A percentile compares a stretch with the other conserved stretches of the same genome.
Evolutionary conservation across 1,140 invertebrate genomes (phyloP).

Genomic region (Oscheius sp.): DNA sequence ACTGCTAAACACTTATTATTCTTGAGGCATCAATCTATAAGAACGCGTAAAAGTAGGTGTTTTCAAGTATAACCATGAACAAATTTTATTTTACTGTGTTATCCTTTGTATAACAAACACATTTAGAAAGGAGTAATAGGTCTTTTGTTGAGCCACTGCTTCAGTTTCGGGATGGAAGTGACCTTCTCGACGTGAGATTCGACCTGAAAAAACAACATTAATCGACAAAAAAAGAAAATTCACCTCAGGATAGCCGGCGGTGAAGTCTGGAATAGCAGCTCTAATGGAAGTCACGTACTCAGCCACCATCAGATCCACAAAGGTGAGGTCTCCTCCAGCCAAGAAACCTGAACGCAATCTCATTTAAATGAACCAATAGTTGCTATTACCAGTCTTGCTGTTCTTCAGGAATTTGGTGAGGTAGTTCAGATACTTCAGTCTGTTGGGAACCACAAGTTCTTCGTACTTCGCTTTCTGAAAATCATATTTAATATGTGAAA

Average conservation of each 20-base stretch:
- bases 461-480: not conserved
- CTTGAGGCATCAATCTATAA: too few species aligned
- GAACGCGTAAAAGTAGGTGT: too few species aligned
- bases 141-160: not conserved
- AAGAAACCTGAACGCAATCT: too few species aligned
- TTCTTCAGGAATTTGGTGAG: not conserved
- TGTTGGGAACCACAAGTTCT: not conserved
- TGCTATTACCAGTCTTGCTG: conserved; percentile 2
- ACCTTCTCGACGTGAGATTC: not conserved
- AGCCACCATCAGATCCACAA: not conserved
- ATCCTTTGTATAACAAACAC: too few species aligned
- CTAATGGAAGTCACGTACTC: not conserved
- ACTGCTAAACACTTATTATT: too few species aligned
- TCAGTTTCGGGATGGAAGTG: not conserved
- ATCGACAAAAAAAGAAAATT: too few species aligned
- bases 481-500: not conserved
- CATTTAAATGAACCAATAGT: too few species aligned
- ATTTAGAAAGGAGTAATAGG: too few species aligned
- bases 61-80: too few species aligned
- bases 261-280: not conserved
- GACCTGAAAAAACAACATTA: not conserved
- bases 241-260: not conserved
- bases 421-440: not conserved
- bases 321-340: not conserved
- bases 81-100: too few species aligned